phyloP scores from a whole-genome alignment of 2,113 vertebrate species.

The Elanoides forficatus region DNA sequence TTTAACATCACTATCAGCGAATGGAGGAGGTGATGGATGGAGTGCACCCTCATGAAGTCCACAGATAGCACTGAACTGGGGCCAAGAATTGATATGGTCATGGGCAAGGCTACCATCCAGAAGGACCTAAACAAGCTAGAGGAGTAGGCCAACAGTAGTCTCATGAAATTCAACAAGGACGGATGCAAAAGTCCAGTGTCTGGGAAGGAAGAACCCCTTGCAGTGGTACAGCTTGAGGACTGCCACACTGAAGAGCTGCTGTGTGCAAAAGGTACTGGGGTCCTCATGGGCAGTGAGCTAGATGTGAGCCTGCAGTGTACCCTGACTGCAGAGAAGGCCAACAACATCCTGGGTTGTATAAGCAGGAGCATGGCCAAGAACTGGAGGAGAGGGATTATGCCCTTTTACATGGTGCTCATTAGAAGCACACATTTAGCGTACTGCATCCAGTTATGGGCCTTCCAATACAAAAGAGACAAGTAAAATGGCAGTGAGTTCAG shows the following conservation, averaged over 20 bases:
- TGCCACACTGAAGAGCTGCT: neutral
- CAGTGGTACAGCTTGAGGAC: neutral
- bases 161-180: neutral
- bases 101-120: neutral
- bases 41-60: neutral
- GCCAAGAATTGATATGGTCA: too few species aligned
- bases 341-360: neutral
- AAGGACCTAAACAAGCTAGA: neutral
- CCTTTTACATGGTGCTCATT: neutral
- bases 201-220: neutral
- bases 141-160: neutral
- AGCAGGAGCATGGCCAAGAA: neutral
- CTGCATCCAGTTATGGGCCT: neutral
- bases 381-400: neutral
- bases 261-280: neutral
- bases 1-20: neutral
- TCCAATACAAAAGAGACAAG: too few species aligned
- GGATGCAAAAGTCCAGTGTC: neutral
- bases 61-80: neutral
- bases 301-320: neutral
- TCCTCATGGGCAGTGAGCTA: neutral
- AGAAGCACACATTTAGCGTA: neutral
- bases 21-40: neutral
- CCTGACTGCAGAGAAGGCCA: neutral
- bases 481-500: neutral